phyloP scores from a whole-genome alignment of 2,888 invertebrate species.

The Drosophila cognata region DNA sequence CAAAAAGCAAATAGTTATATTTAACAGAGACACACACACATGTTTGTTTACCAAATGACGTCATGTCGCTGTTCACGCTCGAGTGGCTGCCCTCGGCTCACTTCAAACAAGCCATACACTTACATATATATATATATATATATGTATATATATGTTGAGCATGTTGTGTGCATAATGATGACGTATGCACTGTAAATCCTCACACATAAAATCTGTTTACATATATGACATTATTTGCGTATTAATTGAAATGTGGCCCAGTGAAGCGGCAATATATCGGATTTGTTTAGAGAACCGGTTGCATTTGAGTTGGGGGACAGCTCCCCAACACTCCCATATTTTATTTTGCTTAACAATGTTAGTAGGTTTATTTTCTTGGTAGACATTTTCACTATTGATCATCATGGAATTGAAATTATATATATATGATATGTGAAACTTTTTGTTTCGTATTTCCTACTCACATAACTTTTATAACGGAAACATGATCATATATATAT shows the following conservation, averaged over 20 bases:
- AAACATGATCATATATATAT: neutral
- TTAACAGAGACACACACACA: constrained; percentile 24
- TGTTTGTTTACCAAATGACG: constrained; percentile 40
- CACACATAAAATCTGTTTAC: constrained; percentile 52
- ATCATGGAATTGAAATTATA: constrained; percentile 5
- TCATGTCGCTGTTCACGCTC: constrained; percentile 38
- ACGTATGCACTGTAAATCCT: constrained; percentile 32
- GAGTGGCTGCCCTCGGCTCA: constrained; percentile 42
- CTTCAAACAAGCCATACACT: constrained; percentile 12
- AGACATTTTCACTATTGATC: constrained; percentile 1
- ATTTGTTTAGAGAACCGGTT: constrained; percentile 48
- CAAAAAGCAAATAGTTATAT: constrained; percentile 22
- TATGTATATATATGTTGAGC: neutral
- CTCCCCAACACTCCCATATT: constrained; percentile 13
- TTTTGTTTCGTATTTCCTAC: neutral
- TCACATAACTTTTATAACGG: constrained; percentile 3
- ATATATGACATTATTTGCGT: constrained; percentile 69
- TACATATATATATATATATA: neutral
- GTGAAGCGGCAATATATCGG: constrained; percentile 34
- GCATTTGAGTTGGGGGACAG: constrained; percentile 3
- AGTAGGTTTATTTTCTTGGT: neutral
- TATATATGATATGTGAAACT: neutral
- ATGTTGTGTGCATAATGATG: constrained; percentile 34
- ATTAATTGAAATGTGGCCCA: constrained; percentile 67
- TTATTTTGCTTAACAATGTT: constrained; percentile 14